phyloP scores from a whole-genome alignment of 2,797 vertebrate genomes.

The Mallotus villosus region DNA sequence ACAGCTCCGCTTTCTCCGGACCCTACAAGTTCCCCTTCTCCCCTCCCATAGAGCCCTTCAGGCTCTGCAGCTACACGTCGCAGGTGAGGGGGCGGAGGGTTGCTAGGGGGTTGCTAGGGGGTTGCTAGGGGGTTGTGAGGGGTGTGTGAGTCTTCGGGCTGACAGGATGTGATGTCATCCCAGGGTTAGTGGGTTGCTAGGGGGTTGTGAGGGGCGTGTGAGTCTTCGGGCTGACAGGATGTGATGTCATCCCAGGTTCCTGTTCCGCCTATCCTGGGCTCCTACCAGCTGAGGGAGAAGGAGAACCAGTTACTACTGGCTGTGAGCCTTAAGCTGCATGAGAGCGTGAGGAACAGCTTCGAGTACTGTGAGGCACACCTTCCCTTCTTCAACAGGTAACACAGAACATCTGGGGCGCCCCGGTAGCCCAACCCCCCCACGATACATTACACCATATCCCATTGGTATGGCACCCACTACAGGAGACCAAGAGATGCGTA shows the following conservation, averaged over 20 bases:
- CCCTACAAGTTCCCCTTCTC: constrained; percentile 95
- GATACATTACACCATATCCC: too few species aligned
- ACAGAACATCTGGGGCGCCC: background rate
- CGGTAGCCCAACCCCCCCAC: too few species aligned
- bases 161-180: constrained; percentile 8
- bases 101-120: too few species aligned
- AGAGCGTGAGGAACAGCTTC: constrained; percentile 93
- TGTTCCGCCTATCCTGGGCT: constrained; percentile 90
- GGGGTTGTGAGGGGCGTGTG: background rate
- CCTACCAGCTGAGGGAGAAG: constrained; percentile 84
- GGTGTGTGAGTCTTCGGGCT: background rate
- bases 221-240: background rate
- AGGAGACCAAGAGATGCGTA: too few species aligned
- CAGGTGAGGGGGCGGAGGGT: background rate
- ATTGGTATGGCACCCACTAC: too few species aligned
- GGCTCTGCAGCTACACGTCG: constrained; percentile 91
- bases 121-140: background rate
- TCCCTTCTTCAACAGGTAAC: constrained; percentile 93
- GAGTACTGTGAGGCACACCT: constrained; percentile 92
- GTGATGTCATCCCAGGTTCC: constrained; percentile 78
- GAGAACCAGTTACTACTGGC: constrained; percentile 79
- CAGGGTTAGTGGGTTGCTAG: constrained; percentile 64
- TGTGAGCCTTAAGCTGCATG: constrained; percentile 89
- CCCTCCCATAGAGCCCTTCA: constrained; percentile 88
- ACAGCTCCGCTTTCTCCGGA: constrained; percentile 86